Evolutionary conservation across 2,797 vertebrate genomes (phyloP), one percentile per base, ranked within the genome.

Genomic region (Cryptoblepharus egeriae): DNA sequence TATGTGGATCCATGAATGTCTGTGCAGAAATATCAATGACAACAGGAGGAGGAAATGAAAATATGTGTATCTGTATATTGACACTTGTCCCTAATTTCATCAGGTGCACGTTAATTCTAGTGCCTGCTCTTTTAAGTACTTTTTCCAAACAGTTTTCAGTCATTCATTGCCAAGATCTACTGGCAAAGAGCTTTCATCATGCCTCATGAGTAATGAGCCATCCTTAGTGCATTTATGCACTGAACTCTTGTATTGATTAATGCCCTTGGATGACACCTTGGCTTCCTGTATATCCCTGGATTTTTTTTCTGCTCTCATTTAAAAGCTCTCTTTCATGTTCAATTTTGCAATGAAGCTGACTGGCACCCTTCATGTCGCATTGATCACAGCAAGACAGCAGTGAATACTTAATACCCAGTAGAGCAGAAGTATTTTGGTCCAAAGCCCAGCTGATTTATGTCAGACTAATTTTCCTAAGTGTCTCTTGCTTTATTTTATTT

Each of bases 371-470:
- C 80, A 82, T 86, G 55, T 73, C 35, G 74, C 55, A 72, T 18
- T 32, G 76, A 61, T 84, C 84, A 77, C 52, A 22, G 61, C 73
- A 88, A 75, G 60, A 80, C 73, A 42, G 82, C 1, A 9, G 1
- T 24, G 84, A 63, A 71, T 81, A 75, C 30, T 5, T 37, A 22
- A 74, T 2, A 71, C 49, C 76, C 52, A 18, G 30, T 61, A 83
- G 85, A 90, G 89, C 71, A n/a, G 65, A 2, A 0, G 37, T 77
- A 87, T 81, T 80, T 39, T 79, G 37, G 26, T 20, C 71, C 2
- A 67, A 75, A 90, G 32, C 75, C 81, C 91, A 94, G 91, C 91
- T 94, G 92, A 13, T 90, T 88, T 80, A 24, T 69, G 70, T 80
- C 92, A 92, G 79, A 73, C 39, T 81, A 72, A 80, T 82, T 76